Percentiles rank a stretch among this genome's conserved stretches.
Evolutionary conservation across 2,888 invertebrate genomes (phyloP).

Genomic region (Euzophera pinguis): DNA sequence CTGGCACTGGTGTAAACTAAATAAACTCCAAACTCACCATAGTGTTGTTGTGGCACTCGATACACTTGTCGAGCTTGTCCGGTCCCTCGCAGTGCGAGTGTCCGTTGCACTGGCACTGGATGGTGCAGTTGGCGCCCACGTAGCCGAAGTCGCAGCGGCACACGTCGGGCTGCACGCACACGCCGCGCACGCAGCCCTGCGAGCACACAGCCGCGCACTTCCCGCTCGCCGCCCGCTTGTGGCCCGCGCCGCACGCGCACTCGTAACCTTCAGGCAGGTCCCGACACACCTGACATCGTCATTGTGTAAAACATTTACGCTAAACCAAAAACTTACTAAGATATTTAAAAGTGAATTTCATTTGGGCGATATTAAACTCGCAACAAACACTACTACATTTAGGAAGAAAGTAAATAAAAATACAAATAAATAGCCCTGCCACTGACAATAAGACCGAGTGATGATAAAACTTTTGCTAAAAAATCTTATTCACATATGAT

Average conservation of each 20-base stretch:
- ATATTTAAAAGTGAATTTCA: too few species aligned
- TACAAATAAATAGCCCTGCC: too few species aligned
- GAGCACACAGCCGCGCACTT: constrained; percentile 89
- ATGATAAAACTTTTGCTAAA: too few species aligned
- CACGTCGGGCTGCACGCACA: constrained; percentile 89
- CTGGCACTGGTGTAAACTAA: too few species aligned
- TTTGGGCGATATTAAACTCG: too few species aligned
- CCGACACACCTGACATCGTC: constrained; percentile 82
- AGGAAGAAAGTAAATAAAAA: too few species aligned
- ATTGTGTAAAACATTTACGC: too few species aligned
- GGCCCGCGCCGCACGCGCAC: constrained; percentile 88
- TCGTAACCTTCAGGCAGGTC: constrained; percentile 90
- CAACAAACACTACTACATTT: too few species aligned
- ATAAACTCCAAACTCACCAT: constrained; percentile 82
- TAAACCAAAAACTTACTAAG: too few species aligned
- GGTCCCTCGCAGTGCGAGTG: constrained; percentile 95
- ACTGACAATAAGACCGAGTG: too few species aligned
- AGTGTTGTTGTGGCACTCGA: constrained; percentile 94
- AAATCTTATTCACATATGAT: too few species aligned
- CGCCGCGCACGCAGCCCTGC: constrained; percentile 92
- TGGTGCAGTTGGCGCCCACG: constrained; percentile 95
- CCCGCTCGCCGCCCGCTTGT: constrained; percentile 69
- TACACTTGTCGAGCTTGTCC: constrained; percentile 89
- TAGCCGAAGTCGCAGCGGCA: constrained; percentile 97
- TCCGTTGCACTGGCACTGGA: constrained; percentile 96